A percentile compares a stretch with the other conserved stretches of the same genome.
Evolutionary conservation across 1,140 invertebrate genomes (phyloP).

Genomic region (Drosophila willistoni): DNA sequence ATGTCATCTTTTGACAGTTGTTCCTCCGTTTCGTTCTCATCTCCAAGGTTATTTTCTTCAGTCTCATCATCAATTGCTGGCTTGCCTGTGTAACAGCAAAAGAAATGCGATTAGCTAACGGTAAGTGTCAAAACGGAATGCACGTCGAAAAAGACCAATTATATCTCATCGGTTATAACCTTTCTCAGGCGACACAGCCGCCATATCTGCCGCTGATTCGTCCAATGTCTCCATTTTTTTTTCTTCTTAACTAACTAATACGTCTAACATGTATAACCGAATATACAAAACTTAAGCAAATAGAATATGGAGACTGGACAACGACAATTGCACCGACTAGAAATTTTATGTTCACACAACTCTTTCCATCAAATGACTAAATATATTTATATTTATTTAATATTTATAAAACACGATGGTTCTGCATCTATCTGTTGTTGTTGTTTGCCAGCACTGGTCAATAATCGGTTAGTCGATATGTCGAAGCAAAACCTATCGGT

Average conservation of each 20-base stretch:
- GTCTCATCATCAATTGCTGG: neutral
- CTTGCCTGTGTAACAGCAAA: neutral
- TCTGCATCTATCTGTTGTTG: no score
- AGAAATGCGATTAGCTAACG: neutral
- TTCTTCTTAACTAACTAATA: neutral
- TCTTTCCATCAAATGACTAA: neutral
- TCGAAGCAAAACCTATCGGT: no score
- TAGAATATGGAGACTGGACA: neutral
- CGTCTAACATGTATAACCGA: neutral
- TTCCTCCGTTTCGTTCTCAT: neutral
- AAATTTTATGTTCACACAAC: neutral
- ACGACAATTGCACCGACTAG: neutral
- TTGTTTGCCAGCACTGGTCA: no score
- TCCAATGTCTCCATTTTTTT: constrained; percentile 9
- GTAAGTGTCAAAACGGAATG: neutral
- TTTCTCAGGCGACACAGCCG: neutral
- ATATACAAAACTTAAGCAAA: neutral
- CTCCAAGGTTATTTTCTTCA: neutral
- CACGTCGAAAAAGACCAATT: neutral
- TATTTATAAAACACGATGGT: neutral
- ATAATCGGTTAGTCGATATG: no score
- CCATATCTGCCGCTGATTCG: neutral
- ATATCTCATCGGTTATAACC: neutral
- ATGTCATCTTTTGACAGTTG: neutral
- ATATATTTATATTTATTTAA: neutral